Evolutionary conservation across 2,113 vertebrate genomes (phyloP), one percentile per base, ranked within the genome.

Genomic region (Pyxicephalus adspersus): DNA sequence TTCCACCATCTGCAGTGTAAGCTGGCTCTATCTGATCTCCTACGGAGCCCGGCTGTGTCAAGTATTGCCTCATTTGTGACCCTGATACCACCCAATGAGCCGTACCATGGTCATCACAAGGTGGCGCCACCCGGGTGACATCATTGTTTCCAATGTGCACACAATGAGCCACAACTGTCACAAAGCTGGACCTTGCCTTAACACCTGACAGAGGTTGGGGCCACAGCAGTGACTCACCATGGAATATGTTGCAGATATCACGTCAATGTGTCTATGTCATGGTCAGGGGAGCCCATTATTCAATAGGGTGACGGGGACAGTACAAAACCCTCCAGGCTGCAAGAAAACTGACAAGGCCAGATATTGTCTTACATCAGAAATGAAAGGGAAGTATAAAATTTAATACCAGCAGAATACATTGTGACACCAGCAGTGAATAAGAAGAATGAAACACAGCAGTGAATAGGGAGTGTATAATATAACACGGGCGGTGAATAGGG

Each of bases 171-270:
- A 29, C 61, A 29, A 72, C 6, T 51, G 77, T 70, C 77, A 67
- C 65, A 51, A 55, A 51, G 22, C 51, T 80, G 65, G 61, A 61
- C 78, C 38, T 72, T 81, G 78, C 60, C 68, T 67, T 23, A 45
- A 51, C 54, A 71, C 55, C 23, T 34, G 38, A 52, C 66, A 18
- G 26, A 70, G 50, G 23, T 45, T 17, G 38, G 45, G 26, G 67
- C 17, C 50, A 18, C 45, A 50, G 17, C 13, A 29, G 11, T 63
- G 22, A 57, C 26, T 4, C 17, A n/a, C 9, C 63, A 22, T 8
- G 17, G 25, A 45, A n/a, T 75, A 19, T 22, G 16, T 17, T 26
- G 58, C 45, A n/a, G n/a, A n/a, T n/a, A n/a, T n/a, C n/a, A n/a
- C 15, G 16, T 68, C n/a, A 54, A 50, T 2, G 4, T 55, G 50